Base-by-base conservation (phyloP, 2,797 vertebrate genomes). In the Myiotriccus ornatus region DNA sequence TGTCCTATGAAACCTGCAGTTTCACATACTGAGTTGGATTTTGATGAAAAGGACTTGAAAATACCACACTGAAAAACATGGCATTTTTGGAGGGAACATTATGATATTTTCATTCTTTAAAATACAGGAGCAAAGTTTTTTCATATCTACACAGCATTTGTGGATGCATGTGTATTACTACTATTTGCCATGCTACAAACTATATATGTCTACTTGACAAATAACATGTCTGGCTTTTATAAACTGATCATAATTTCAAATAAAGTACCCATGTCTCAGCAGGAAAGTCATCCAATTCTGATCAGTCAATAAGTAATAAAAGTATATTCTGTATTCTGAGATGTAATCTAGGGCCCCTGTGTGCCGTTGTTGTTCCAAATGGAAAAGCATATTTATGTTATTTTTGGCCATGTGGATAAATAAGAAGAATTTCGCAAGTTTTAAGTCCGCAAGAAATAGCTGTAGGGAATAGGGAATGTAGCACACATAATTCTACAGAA, bases 311-410 rank as follows among this genome's bases (percentile, higher is more conserved):
- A 57, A 81, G 22, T 62, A 50, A 65, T 73, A 52, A 47, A 74
- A 47, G 11, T 10, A 24, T 70, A 39, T 56, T 83, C 19, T 60
- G 34, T 90, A 20, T 49, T 80, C 24, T 83, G 60, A 62, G 22
- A 32, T 62, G 24, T 41, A 46, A 14, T 57, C 64, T 65, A 30
- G 9, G 35, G 21, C 10, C 87, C 25, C 23, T 76, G 14, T 34
- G 16, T 39, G 37, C 23, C 10, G 9, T 44, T 32, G 5, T 30
- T 19, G 10, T 17, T 56, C 55, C 23, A 74, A 57, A 59, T 6
- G 6, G 24, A 74, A 71, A 71, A 52, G 13, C 0, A 0, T 30
- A n/a, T 8, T 37, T 37, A 18, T 12, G 10, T 24, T 1, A 1
- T 25, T 84, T 59, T 73, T 71, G 25, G 2, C 10, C n/a, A 16